phyloP scores from a whole-genome alignment of 2,113 vertebrate species.

The Cavia aperea region DNA sequence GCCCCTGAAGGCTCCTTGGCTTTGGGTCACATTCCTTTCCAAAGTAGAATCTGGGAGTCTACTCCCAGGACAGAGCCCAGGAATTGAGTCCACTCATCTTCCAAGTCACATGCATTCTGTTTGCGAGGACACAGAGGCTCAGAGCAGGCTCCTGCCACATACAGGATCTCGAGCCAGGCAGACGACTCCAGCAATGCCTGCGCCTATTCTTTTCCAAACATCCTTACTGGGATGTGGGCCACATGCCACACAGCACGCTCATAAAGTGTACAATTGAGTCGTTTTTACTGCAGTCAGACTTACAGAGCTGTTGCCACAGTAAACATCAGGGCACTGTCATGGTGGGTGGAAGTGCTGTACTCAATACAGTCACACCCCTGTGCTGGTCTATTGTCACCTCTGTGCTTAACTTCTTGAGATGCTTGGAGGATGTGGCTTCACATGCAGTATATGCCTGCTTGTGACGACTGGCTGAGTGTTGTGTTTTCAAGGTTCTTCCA shows the following conservation, averaged over 20 bases:
- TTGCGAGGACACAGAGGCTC: not conserved
- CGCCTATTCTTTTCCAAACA: not conserved
- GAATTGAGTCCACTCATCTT: not conserved
- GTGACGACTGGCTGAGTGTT: not conserved
- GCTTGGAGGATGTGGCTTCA: not conserved
- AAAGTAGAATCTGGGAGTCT: not conserved
- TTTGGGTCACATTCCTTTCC: not conserved
- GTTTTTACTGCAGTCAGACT: not conserved
- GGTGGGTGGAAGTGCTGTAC: not conserved
- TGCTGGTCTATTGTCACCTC: not conserved
- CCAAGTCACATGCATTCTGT: not conserved
- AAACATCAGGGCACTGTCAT: not conserved
- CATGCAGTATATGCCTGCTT: rapidly evolving
- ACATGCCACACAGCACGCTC: not conserved
- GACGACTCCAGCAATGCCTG: not conserved
- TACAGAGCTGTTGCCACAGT: not conserved
- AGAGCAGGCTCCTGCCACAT: not conserved
- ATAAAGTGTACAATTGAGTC: not conserved
- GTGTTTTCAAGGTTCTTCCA: not conserved
- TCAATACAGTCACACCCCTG: not conserved
- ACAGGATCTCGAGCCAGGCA: not conserved
- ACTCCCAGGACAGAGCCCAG: not conserved
- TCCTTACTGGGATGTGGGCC: too few species aligned
- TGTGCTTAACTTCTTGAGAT: not conserved
- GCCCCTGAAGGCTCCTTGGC: not conserved